Evolutionary conservation across 1,140 invertebrate genomes (phyloP), one percentile per base, ranked within the genome.

Genomic region (Rhagoletis pomonella): DNA sequence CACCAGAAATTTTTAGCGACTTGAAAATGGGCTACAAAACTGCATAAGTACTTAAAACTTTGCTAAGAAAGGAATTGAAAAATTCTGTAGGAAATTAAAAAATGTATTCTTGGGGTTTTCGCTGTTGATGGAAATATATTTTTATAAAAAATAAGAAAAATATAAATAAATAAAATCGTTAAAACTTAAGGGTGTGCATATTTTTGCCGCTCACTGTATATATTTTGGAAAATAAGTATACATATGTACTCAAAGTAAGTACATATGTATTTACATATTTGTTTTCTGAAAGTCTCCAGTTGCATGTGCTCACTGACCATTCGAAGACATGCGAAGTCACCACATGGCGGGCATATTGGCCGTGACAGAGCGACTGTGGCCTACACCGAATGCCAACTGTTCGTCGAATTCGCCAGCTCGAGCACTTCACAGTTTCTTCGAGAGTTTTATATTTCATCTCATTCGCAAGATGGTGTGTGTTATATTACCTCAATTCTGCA

Each of bases 401-500:
- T 81, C 47, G 73, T 29, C 47, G 44, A 42, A 12, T 47, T 55
- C 17, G 50, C 6, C n/a, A 81, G 17, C 47, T 81, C 17, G 3
- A 55, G 50, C 5, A 7, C 47, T 50, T 81, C 39, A 6, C 29
- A 2, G 5, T 19, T 67, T 39, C 17, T 67, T 19, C 42, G 7
- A 5, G 3, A 50, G 73, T 81, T 29, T 81, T 81, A 55, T 58
- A 47, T 81, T 81, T 81, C 73, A 81, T 81, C 44, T 9, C 73
- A n/a, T 55, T 67, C 10, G 64, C 64, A 29, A 19, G 64, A 67
- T 4, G 64, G 64, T 39, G 4, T 64, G 62, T 77, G n/a, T 81
- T 81, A 81, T 81, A 42, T 19, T 81, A 81, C 73, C 73, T 81
- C 73, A 81, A 55, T 81, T 81, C 55, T 81, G 73, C 73, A 19